Conservation (phyloP, 2,888 invertebrate genomes). For the Pristionchus japonicus region DNA sequence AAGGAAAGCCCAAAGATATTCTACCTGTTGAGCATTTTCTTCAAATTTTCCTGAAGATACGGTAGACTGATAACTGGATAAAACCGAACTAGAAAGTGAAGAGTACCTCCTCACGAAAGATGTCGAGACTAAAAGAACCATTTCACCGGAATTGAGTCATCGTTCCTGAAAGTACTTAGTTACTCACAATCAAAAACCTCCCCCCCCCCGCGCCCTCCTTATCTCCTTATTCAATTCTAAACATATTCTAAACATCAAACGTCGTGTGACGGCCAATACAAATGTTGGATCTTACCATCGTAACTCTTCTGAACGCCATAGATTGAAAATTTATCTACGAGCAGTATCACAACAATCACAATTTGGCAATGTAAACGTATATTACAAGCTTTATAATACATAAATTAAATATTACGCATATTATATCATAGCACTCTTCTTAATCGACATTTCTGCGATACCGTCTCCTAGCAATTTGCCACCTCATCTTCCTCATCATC, state of each 20-base stretch:
- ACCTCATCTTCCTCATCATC: conserved; percentile 45
- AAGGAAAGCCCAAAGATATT: neutral
- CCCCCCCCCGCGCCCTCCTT: too few species aligned
- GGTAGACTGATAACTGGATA: conserved; percentile 18
- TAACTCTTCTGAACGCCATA: neutral
- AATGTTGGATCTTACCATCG: neutral
- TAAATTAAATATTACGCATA: neutral
- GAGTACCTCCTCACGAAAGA: neutral
- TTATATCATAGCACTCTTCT: neutral
- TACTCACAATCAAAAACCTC: too few species aligned
- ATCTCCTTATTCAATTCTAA: too few species aligned
- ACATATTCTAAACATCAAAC: too few species aligned
- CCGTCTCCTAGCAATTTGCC: neutral
- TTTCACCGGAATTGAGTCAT: neutral
- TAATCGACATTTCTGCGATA: neutral
- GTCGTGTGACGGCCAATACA: neutral
- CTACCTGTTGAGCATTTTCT: conserved; percentile 24
- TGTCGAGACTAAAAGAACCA: neutral
- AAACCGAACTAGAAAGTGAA: conserved; percentile 4
- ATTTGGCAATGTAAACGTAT: neutral
- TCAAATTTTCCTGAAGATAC: conserved; percentile 29
- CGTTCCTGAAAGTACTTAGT: neutral
- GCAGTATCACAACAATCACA: neutral
- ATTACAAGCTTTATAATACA: neutral
- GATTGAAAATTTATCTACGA: neutral